These are phyloP conservation scores for Frieseomelitta varia DNA, from an alignment of 1,140 invertebrate genomes.

Conservation along the genomic window DNA sequence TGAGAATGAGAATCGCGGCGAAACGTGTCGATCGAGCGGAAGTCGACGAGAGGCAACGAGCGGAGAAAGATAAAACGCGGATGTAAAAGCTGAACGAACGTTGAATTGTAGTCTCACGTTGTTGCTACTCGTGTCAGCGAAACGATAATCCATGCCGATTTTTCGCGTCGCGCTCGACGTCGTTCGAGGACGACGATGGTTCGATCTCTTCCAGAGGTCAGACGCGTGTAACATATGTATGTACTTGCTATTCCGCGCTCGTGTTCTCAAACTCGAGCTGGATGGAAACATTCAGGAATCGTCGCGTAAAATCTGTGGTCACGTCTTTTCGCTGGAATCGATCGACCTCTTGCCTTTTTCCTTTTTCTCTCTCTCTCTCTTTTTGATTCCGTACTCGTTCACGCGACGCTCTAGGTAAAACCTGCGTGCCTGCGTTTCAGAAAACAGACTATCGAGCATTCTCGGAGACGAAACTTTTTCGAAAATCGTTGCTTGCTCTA, in stretches of 20 bases:
- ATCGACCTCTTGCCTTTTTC: not conserved
- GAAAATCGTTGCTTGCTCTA: no score
- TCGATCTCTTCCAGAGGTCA: not conserved
- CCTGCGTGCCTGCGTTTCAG: no score
- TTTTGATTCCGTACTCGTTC: no score
- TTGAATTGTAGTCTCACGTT: not conserved
- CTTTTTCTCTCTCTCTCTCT: no score
- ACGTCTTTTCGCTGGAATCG: not conserved
- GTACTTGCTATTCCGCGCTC: not conserved
- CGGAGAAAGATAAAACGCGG: not conserved
- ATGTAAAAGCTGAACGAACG: no score
- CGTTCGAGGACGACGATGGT: not conserved
- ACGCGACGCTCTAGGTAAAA: no score
- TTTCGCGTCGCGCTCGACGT: conserved; percentile 23
- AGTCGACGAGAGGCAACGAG: not conserved
- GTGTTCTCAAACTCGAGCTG: not conserved
- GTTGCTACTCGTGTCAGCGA: conserved; percentile 33
- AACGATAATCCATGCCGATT: conserved; percentile 45
- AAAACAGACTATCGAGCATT: no score
- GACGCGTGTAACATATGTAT: not conserved
- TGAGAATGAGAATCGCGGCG: conserved; percentile 13
- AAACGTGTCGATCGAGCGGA: not conserved
- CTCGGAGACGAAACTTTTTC: no score
- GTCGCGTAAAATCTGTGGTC: not conserved
- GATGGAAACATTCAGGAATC: not conserved